Conservation (phyloP, 2,113 vertebrate genomes). For the Rhinopomastus cyanomelas region DNA sequence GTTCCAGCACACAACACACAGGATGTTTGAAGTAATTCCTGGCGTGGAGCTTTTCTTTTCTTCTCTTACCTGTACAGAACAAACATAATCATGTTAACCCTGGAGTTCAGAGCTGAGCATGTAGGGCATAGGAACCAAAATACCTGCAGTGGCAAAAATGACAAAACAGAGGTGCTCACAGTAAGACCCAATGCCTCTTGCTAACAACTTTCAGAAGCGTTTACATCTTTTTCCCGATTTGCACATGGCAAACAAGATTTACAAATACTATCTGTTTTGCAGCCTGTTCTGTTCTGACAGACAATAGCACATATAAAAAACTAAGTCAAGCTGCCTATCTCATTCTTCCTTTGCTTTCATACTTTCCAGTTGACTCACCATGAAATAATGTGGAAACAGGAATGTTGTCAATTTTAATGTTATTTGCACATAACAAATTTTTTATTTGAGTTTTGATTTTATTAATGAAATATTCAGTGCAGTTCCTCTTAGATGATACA, state of each 20-base stretch:
- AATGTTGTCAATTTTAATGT: background rate
- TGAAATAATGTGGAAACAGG: background rate
- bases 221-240: background rate
- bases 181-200: background rate
- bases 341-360: background rate
- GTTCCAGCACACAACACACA: background rate
- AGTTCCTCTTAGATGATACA: background rate
- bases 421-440: background rate
- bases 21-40: background rate
- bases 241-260: background rate
- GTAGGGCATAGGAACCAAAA: background rate
- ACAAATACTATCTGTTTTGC: background rate
- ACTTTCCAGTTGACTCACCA: background rate
- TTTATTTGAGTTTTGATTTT: background rate
- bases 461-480: background rate
- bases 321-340: background rate
- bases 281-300: background rate
- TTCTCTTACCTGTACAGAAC: background rate
- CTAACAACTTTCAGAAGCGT: background rate
- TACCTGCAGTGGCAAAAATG: background rate
- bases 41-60: background rate
- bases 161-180: background rate
- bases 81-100: rapidly evolving
- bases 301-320: background rate
- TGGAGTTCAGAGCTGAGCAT: background rate